A percentile compares a stretch with the other conserved stretches of the same genome.
phyloP scores from a whole-genome alignment of 2,888 invertebrate genomes.

The Cotesia congregata region DNA sequence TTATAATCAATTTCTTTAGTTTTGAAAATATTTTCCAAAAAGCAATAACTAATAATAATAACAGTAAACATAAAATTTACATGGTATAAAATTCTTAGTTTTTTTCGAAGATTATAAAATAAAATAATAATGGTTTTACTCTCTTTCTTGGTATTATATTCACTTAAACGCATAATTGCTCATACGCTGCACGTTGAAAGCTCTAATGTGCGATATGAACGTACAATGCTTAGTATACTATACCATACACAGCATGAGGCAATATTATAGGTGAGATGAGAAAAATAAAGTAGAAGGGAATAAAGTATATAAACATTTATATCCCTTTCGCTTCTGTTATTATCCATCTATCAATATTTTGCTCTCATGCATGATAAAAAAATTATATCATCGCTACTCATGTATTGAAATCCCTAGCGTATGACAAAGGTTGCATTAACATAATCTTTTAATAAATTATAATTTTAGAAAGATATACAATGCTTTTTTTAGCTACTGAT shows the following conservation, averaged over 20 bases:
- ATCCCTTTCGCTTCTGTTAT: conserved; percentile 17
- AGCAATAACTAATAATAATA: too few relatives aligned
- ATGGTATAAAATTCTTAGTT: background rate
- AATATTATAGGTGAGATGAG: conserved; percentile 20
- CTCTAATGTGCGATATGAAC: conserved; percentile 14
- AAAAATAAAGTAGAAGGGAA: conserved; percentile 3
- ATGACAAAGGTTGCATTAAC: background rate
- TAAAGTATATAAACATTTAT: background rate
- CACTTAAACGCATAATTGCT: conserved; percentile 31
- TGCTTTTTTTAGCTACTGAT: background rate
- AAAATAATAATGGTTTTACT: background rate
- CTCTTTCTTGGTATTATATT: conserved; percentile 12
- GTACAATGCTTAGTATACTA: conserved; percentile 14
- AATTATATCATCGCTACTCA: conserved; percentile 21
- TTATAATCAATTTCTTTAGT: too few relatives aligned
- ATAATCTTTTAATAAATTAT: background rate
- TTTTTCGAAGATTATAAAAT: background rate
- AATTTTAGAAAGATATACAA: background rate
- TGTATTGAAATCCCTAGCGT: background rate
- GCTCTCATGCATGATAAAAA: conserved; percentile 24
- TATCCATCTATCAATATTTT: conserved; percentile 11
- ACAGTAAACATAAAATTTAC: too few relatives aligned
- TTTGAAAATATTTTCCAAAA: too few relatives aligned
- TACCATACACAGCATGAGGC: background rate
- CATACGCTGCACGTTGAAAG: conserved; percentile 22